Conservation (phyloP, 2,888 invertebrate species). For the Deroplatys truncata region DNA sequence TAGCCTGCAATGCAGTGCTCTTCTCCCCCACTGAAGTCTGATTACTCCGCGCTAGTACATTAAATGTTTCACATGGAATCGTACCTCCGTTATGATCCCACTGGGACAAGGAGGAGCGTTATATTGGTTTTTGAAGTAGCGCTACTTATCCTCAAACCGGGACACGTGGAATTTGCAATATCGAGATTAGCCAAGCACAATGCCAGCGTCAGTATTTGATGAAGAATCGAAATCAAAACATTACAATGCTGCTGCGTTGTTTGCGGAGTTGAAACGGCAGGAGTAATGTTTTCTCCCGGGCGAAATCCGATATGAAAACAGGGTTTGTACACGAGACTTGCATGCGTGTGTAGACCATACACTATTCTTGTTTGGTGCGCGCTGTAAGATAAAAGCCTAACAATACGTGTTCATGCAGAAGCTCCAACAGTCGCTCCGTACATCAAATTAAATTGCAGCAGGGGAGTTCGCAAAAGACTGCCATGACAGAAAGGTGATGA, state of each 20-base stretch:
- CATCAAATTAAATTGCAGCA: neutral
- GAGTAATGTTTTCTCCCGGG: neutral
- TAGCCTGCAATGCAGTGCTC: no score
- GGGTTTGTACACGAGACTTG: neutral
- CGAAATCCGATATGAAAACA: neutral
- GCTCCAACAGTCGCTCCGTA: neutral
- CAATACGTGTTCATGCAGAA: neutral
- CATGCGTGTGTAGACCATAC: neutral
- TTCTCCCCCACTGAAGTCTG: neutral
- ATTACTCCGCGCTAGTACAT: neutral
- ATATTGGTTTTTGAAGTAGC: neutral
- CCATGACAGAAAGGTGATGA: neutral
- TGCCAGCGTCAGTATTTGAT: neutral
- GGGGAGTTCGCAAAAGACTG: neutral
- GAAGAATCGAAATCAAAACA: neutral
- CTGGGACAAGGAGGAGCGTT: neutral
- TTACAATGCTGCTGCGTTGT: neutral
- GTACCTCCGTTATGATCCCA: neutral
- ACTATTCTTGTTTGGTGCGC: neutral
- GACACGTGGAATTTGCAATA: neutral
- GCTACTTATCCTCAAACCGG: neutral
- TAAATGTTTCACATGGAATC: neutral
- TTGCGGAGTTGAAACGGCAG: neutral
- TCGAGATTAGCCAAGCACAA: neutral
- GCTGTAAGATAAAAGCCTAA: neutral